Conservation (phyloP, 2,113 vertebrate genomes). For the Tauraco erythrolophus region DNA sequence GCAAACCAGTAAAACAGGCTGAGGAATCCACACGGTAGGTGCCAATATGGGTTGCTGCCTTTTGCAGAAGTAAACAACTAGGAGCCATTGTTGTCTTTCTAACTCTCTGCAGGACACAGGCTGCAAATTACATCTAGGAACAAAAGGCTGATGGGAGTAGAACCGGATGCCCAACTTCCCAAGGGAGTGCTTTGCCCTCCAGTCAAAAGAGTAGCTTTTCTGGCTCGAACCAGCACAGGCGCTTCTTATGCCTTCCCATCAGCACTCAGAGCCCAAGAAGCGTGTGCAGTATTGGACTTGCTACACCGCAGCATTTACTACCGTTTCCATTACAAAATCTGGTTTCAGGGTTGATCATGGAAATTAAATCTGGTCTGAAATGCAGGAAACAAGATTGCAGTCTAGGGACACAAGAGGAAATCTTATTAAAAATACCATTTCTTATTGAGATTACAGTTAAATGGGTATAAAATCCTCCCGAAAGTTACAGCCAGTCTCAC, state of each 20-base stretch:
- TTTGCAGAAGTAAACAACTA: conserved; percentile 50
- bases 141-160: conserved; percentile 55
- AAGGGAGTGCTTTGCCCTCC: conserved; percentile 54
- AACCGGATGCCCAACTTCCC: conserved; percentile 51
- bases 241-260: background rate
- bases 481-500: background rate
- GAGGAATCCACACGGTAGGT: background rate
- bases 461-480: background rate
- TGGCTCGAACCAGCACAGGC: conserved; percentile 15
- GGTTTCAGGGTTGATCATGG: background rate
- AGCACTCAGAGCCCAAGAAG: background rate
- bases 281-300: background rate
- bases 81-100: conserved; percentile 51
- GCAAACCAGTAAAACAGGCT: conserved; percentile 58
- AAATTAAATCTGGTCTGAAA: conserved; percentile 47
- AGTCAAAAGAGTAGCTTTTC: conserved; percentile 53
- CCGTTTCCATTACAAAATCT: background rate
- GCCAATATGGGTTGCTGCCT: conserved; percentile 37
- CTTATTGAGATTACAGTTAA: background rate
- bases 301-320: background rate
- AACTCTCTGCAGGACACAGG: conserved; percentile 42
- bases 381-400: background rate
- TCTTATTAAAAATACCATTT: conserved; percentile 17
- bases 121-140: conserved; percentile 65
- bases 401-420: conserved; percentile 11